These are phyloP conservation scores for Caenorhabditis zanzibari DNA, from an alignment of 2,888 invertebrate genomes.

Conservation along the genomic window DNA sequence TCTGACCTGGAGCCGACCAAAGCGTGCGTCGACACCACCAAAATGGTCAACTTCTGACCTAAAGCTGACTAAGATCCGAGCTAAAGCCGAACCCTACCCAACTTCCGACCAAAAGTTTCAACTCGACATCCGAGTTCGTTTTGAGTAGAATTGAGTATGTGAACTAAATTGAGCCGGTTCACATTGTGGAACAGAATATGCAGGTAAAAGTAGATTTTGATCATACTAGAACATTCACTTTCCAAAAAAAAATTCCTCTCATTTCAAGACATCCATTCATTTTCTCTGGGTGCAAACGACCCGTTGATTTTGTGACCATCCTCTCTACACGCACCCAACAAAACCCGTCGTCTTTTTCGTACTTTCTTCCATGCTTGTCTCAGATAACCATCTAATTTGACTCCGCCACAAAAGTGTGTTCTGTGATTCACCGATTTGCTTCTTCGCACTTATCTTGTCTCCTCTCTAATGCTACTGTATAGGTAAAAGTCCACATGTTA, in stretches of 20 bases:
- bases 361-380: not conserved
- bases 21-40: no score
- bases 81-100: no score
- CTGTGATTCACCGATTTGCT: not conserved
- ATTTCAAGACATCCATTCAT: not conserved
- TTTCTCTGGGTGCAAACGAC: not conserved
- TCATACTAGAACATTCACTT: no score
- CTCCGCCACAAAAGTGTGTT: constrained; percentile 1
- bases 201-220: no score
- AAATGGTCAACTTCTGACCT: no score
- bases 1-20: not conserved
- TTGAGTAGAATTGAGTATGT: no score
- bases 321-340: not conserved
- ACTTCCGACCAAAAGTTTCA: no score
- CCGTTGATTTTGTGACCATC: constrained; percentile 7
- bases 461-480: not conserved
- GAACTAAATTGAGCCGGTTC: no score
- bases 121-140: no score
- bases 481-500: not conserved
- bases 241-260: no score
- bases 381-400: constrained; percentile 2
- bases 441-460: not conserved
- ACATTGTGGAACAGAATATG: no score
- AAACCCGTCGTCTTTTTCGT: constrained; percentile 9
- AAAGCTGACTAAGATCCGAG: no score